These are phyloP conservation scores for Hypercompe scribonia DNA, from an alignment of 2,888 invertebrate species.

Conservation along the genomic window DNA sequence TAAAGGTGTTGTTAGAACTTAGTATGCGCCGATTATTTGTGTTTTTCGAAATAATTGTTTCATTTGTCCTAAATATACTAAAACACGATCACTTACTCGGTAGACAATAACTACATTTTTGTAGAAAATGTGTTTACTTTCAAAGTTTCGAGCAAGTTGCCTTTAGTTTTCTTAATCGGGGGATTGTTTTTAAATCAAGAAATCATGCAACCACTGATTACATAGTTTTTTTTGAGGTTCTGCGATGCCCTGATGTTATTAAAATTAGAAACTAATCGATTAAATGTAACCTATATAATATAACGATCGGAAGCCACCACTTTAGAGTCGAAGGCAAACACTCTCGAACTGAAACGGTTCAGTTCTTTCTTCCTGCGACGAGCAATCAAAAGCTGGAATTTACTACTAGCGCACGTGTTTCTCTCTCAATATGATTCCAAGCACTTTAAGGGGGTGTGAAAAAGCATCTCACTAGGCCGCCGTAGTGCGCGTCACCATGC, in stretches of 20 bases:
- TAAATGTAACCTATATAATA: no score
- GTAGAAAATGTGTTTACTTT: neutral
- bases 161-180: slow-evolving; percentile 3
- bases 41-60: neutral
- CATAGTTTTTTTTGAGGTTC: slow-evolving; percentile 22
- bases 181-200: slow-evolving; percentile 30
- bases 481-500: no score
- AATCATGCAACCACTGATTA: slow-evolving; percentile 30
- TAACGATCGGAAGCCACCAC: no score
- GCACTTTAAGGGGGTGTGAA: no score
- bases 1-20: slow-evolving; percentile 13
- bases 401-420: no score
- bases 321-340: no score
- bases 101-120: neutral
- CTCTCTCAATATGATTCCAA: no score
- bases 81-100: neutral
- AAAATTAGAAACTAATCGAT: neutral
- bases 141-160: neutral
- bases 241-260: neutral
- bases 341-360: no score
- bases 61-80: neutral
- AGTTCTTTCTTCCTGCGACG: no score
- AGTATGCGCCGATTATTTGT: neutral
- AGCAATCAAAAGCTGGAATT: no score
- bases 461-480: no score